These are phyloP conservation scores for Spilosoma lubricipeda DNA, from an alignment of 2,888 invertebrate species.

Conservation along the genomic window DNA sequence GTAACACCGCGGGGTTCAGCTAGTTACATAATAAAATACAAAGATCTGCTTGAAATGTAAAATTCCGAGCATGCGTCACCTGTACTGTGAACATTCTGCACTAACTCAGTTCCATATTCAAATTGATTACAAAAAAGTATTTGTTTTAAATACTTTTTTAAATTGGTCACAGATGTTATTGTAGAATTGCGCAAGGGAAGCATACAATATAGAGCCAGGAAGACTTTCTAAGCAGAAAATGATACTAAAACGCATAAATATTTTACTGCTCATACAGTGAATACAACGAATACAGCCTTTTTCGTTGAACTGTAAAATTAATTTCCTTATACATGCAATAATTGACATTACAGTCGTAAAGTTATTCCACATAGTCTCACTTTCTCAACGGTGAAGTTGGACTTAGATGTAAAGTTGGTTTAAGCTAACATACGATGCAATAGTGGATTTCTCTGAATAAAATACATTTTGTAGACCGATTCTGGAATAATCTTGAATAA, in stretches of 20 bases:
- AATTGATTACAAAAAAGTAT: background rate
- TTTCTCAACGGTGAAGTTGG: conserved; percentile 7
- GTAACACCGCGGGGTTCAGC: too few species aligned
- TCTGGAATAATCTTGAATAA: background rate
- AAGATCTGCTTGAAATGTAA: conserved; percentile 27
- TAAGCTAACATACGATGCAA: background rate
- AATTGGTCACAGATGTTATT: background rate
- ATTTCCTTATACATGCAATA: conserved; percentile 11
- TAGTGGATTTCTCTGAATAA: background rate
- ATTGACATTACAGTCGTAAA: conserved; percentile 29
- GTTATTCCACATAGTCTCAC: conserved; percentile 22
- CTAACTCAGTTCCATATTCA: background rate
- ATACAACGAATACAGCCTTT: background rate
- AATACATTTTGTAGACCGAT: background rate
- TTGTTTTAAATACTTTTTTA: too few species aligned
- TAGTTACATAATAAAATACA: conserved; percentile 43
- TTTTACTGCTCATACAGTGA: background rate
- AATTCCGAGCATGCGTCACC: background rate
- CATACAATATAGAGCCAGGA: background rate
- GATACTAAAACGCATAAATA: background rate
- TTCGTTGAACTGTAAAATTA: conserved; percentile 6
- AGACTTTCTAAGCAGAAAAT: conserved; percentile 11
- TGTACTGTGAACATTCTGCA: background rate
- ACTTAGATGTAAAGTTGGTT: background rate
- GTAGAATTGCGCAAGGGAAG: background rate